Evolutionary conservation across 1,140 invertebrate species (phyloP).

Genomic region (Euborellia annulipes): DNA sequence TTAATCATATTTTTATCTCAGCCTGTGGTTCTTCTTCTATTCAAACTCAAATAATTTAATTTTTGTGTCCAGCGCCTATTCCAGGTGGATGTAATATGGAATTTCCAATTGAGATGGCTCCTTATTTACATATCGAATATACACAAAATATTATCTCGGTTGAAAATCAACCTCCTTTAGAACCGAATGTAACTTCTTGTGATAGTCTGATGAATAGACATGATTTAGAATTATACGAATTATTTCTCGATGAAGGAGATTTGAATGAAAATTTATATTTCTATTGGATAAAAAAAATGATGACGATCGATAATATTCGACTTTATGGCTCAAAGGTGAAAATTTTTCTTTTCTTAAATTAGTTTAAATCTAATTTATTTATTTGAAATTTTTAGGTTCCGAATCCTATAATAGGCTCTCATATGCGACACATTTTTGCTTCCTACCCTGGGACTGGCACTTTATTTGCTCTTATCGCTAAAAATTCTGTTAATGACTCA

Average conservation of each 20-base stretch:
- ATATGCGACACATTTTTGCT: slow-evolving; percentile 35
- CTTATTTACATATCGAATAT: slow-evolving; percentile 38
- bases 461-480: slow-evolving; percentile 42
- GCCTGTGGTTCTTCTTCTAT: background rate
- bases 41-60: slow-evolving; percentile 16
- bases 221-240: slow-evolving; percentile 41
- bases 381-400: slow-evolving; percentile 20
- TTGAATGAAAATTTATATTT: slow-evolving; percentile 41
- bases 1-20: no score
- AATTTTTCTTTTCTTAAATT: slow-evolving; percentile 8
- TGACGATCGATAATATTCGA: slow-evolving; percentile 38
- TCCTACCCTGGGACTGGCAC: slow-evolving; percentile 45
- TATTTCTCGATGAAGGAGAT: slow-evolving; percentile 41
- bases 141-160: slow-evolving; percentile 36
- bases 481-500: slow-evolving; percentile 24
- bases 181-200: slow-evolving; percentile 15
- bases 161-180: slow-evolving; percentile 38
- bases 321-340: slow-evolving; percentile 39
- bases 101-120: slow-evolving; percentile 41
- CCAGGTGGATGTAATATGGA: slow-evolving; percentile 66
- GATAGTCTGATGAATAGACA: slow-evolving; percentile 25
- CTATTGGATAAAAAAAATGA: slow-evolving; percentile 39
- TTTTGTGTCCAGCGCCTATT: slow-evolving; percentile 61
- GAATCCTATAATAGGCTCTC: slow-evolving; percentile 12
- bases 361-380: background rate